phyloP scores from a whole-genome alignment of 2,888 invertebrate genomes.

The Trachelus tabidus region DNA sequence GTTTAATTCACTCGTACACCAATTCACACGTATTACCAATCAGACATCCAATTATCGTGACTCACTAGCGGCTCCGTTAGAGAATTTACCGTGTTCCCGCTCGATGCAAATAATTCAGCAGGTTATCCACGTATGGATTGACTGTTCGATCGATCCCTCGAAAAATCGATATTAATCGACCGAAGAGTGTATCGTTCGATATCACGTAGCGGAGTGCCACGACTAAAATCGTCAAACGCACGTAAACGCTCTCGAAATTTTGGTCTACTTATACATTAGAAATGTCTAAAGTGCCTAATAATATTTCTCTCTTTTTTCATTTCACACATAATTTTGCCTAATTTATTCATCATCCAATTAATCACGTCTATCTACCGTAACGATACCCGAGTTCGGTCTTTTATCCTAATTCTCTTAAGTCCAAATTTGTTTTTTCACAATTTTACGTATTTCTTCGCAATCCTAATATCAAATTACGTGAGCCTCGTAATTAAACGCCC shows the following conservation, averaged over 20 bases:
- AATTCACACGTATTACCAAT: background rate
- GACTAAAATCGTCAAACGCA: constrained; percentile 24
- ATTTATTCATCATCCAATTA: constrained; percentile 13
- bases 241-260: constrained; percentile 23
- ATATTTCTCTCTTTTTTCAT: background rate
- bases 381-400: background rate
- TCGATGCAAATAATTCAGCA: background rate
- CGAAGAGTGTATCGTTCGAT: constrained; percentile 8
- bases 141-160: background rate
- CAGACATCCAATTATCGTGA: background rate
- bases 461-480: constrained; percentile 22
- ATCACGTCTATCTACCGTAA: background rate
- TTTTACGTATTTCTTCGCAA: background rate
- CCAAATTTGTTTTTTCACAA: constrained; percentile 9
- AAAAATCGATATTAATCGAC: background rate
- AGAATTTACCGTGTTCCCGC: background rate
- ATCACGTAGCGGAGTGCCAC: background rate
- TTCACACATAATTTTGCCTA: constrained; percentile 18
- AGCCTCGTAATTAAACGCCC: constrained; percentile 4
- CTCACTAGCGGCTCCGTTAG: background rate
- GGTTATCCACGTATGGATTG: background rate
- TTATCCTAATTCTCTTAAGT: constrained; percentile 4
- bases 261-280: constrained; percentile 29
- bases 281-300: constrained; percentile 17
- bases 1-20: background rate